A percentile compares a stretch with the other conserved stretches of the same genome.
phyloP scores from a whole-genome alignment of 2,888 invertebrate genomes.

The Xestia sexstrigata region DNA sequence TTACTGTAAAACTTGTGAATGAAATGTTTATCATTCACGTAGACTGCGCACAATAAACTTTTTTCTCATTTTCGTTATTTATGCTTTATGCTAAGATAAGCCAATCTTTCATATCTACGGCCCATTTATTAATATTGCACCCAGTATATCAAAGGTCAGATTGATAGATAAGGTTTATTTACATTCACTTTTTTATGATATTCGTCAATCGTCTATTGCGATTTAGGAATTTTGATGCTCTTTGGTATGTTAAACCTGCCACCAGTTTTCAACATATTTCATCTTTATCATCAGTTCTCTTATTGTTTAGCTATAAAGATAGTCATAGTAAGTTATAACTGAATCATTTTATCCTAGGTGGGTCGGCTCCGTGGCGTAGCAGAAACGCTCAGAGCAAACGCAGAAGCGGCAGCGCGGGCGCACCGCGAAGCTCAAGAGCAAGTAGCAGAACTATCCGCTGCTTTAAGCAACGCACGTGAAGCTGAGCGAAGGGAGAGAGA shows the following conservation, averaged over 20 bases:
- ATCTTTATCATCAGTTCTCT: no score
- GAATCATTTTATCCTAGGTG: slow-evolving; percentile 73
- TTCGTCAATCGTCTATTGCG: neutral
- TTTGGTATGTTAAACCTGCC: neutral
- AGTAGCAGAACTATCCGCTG: slow-evolving; percentile 86
- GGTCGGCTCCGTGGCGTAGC: slow-evolving; percentile 89
- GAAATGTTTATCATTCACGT: slow-evolving; percentile 34
- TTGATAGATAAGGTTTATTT: slow-evolving; percentile 34
- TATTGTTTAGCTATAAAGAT: neutral
- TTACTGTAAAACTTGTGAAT: slow-evolving; percentile 39
- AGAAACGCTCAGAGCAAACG: slow-evolving; percentile 91
- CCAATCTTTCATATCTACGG: slow-evolving; percentile 35
- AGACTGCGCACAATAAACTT: slow-evolving; percentile 34
- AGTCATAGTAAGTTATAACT: neutral
- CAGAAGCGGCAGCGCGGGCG: slow-evolving; percentile 89
- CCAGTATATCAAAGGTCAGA: slow-evolving; percentile 47
- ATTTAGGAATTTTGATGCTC: slow-evolving; percentile 2
- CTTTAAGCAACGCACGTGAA: slow-evolving; percentile 87
- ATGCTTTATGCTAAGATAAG: slow-evolving; percentile 56
- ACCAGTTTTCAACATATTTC: slow-evolving; percentile 1
- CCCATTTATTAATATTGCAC: slow-evolving; percentile 55
- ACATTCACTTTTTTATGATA: slow-evolving; percentile 22
- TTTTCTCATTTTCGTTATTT: slow-evolving; percentile 50
- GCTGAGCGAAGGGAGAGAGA: slow-evolving; percentile 88
- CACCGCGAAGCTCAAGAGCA: slow-evolving; percentile 90